Evolutionary conservation across 2,797 vertebrate genomes (phyloP), one percentile per base, ranked within the genome.

Genomic region (Knipowitschia caucasica): DNA sequence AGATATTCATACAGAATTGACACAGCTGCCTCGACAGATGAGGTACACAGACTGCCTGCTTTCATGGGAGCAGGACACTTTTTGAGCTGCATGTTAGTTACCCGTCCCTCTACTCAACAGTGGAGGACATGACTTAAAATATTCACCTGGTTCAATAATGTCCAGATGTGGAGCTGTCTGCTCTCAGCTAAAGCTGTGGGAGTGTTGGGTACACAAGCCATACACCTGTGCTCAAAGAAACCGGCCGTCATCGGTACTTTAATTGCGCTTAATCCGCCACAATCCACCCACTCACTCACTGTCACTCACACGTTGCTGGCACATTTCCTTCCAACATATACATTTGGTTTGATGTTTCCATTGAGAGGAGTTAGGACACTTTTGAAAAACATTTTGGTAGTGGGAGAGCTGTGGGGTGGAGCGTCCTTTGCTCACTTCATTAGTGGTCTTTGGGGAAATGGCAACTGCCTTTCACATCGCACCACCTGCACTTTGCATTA

Each of bases 361-460:
- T 36, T 67, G 34, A 6, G 46, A 56, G 53, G 53, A 74, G 49
- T 61, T 53, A n/a, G 52, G 45, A 21, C 50, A 12, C 24, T 21
- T 1, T 33, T 46, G 30, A 7, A 17, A 44, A 11, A 45, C 55
- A 59, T 51, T 21, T 50, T 14, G 53, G 69, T 73, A 66, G 64
- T 50, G 34, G 60, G 34, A 27, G 31, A 25, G 43, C 29, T 38
- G 64, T 7, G 31, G 69, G 83, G 78, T 61, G 80, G 86, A 84
- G 80, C 77, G 84, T 86, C 77, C 86, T 79, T 71, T 86, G 82
- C 80, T 90, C 87, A 89, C 89, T 91, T 90, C 89, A 92, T 91
- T 90, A 86, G 67, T 67, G 77, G 81, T 69, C 88, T 82, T 44
- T 69, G 55, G 88, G 87, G 88, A 88, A 65, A 77, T 72, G 29